These are phyloP conservation scores for Lingula anatina DNA, from an alignment of 2,888 invertebrate genomes.

Conservation along the genomic window DNA sequence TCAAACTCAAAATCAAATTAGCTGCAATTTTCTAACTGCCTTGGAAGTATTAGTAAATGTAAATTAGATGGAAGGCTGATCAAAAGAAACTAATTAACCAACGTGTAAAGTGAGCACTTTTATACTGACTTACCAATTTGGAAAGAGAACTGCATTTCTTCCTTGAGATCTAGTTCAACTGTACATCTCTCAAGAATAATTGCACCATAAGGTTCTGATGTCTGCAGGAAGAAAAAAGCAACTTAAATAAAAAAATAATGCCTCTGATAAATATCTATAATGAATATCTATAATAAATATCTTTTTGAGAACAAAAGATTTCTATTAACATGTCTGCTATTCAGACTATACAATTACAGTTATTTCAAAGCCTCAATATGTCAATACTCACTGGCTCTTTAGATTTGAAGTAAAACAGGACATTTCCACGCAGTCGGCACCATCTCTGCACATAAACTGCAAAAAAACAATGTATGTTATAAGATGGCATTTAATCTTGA, in stretches of 20 bases:
- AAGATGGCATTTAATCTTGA: too few relatives aligned
- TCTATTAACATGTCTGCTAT: too few relatives aligned
- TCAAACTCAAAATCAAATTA: too few relatives aligned
- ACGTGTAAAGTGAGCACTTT: too few relatives aligned
- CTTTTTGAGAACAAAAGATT: conserved; percentile 3
- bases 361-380: too few relatives aligned
- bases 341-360: too few relatives aligned
- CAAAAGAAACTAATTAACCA: too few relatives aligned
- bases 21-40: too few relatives aligned
- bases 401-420: conserved; percentile 87
- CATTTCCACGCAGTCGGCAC: conserved; percentile 87
- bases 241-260: conserved; percentile 3
- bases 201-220: conserved; percentile 81
- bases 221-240: conserved; percentile 56
- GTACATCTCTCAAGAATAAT: conserved; percentile 84
- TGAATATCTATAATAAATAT: too few relatives aligned
- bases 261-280: too few relatives aligned
- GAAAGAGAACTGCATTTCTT: conserved; percentile 46
- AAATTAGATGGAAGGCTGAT: too few relatives aligned
- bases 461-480: conserved; percentile 33
- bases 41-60: too few relatives aligned
- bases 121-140: conserved; percentile 26
- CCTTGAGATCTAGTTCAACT: conserved; percentile 62
- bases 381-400: conserved; percentile 62
- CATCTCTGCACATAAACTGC: conserved; percentile 75